These are phyloP conservation scores for Dolichoris vasculosae DNA, from an alignment of 1,140 invertebrate species.

Conservation along the genomic window DNA sequence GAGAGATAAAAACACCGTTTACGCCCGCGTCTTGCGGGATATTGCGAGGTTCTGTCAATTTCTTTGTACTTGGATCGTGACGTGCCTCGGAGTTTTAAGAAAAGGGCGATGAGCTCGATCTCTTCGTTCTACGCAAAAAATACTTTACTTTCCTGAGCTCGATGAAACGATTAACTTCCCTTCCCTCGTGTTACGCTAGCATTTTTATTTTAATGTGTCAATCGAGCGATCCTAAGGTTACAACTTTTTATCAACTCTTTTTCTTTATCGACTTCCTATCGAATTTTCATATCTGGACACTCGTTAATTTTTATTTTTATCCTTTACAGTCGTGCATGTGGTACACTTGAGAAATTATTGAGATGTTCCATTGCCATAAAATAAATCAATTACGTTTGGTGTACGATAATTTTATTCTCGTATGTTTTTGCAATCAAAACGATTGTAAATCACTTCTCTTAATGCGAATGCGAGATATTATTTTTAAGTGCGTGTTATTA, in stretches of 20 bases:
- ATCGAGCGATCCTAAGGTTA: background rate
- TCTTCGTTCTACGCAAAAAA: too few species aligned
- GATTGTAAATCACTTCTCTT: background rate
- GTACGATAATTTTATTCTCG: background rate
- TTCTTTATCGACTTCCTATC: background rate
- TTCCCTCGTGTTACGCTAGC: too few species aligned
- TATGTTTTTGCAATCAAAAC: background rate
- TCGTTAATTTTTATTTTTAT: background rate
- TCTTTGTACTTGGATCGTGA: background rate
- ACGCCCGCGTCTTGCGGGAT: background rate
- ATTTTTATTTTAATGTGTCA: background rate
- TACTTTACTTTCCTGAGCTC: too few species aligned
- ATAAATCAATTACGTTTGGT: background rate
- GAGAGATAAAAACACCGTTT: background rate
- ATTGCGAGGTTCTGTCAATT: conserved; percentile 7
- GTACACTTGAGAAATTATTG: background rate
- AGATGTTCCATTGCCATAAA: background rate
- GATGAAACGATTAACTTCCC: too few species aligned
- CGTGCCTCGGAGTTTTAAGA: background rate
- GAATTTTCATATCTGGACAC: background rate
- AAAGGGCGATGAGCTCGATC: too few species aligned
- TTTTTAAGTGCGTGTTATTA: background rate
- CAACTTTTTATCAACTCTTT: background rate
- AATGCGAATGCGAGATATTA: background rate
- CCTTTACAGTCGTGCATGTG: background rate